Evolutionary conservation across 1,140 invertebrate genomes (phyloP).

Genomic region (Drosophila subpulchrella): DNA sequence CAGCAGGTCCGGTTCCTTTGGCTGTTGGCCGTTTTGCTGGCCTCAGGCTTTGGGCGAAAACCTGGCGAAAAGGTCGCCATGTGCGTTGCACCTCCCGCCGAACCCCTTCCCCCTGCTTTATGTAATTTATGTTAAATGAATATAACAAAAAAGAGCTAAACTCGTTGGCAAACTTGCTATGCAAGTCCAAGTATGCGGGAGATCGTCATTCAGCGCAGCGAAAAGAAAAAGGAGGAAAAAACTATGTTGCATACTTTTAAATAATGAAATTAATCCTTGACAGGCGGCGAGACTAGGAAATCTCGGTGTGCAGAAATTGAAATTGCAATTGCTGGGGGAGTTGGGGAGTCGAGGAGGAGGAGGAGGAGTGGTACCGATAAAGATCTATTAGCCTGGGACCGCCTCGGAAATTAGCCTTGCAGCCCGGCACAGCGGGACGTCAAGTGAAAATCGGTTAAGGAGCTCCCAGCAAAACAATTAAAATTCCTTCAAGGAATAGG

Average conservation of each 20-base stretch:
- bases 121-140: constrained; percentile 83
- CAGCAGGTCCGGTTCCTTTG: constrained; percentile 43
- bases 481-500: constrained; percentile 68
- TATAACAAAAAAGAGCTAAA: constrained; percentile 78
- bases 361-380: constrained; percentile 49
- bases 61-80: constrained; percentile 74
- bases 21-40: constrained; percentile 49
- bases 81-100: constrained; percentile 18
- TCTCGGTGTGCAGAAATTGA: constrained; percentile 53
- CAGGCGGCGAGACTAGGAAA: constrained; percentile 68
- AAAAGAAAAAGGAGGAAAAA: constrained; percentile 29
- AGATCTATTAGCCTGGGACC: constrained; percentile 67
- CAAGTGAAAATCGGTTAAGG: constrained; percentile 25
- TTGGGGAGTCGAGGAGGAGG: neutral
- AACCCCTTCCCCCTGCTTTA: constrained; percentile 34
- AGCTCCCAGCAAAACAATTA: constrained; percentile 64
- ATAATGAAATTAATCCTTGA: constrained; percentile 85
- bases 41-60: constrained; percentile 51
- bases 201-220: constrained; percentile 46
- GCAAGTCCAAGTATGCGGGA: constrained; percentile 73
- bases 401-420: constrained; percentile 48
- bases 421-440: constrained; percentile 50
- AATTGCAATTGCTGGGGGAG: constrained; percentile 59
- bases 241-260: constrained; percentile 57
- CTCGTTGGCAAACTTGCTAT: constrained; percentile 77